Evolutionary conservation across 1,140 invertebrate genomes (phyloP), one percentile per base, ranked within the genome.

Genomic region (Anastrepha ludens): DNA sequence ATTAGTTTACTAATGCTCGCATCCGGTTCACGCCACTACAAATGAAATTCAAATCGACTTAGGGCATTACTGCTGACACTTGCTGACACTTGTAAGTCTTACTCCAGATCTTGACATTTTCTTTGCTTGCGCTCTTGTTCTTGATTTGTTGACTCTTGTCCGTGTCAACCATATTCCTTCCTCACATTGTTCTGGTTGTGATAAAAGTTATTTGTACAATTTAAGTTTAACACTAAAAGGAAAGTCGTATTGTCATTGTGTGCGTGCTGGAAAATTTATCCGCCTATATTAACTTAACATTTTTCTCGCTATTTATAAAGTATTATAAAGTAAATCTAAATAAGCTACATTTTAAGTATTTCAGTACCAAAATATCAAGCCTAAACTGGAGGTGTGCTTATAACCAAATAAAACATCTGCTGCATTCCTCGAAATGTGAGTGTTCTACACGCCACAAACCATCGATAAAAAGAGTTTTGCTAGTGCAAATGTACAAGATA

Each of bases 201-300:
- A 74, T 74, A 74, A 74, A 47, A 74, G 67, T n/a, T 74, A 41
- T 74, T 74, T 74, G 67, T 17, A 74, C 67, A 74, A 74, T 74
- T 74, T 74, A 74, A 74, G 67, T 74, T 74, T 74, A 41, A 44
- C 44, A 15, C 39, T 6, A 39, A 41, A 74, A 74, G 7, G 60
- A 17, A 62, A 5, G 60, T 1, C 29, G 29, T 29, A 29, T 13
- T 17, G 60, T 62, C 67, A 13, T 44, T 44, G 41, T 74, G 67
- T 74, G 15, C 29, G 44, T 39, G 41, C 67, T 11, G 67, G 44
- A 74, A 74, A 74, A 74, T 74, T 47, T 74, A 74, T 47, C 67
- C 67, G 17, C 67, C 44, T 74, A 74, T 74, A 44, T 11, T 15
- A 74, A 41, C 67, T 74, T 74, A 44, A 74, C 67, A 47, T 74